Base-by-base conservation (phyloP, 2,113 vertebrate species). In the Corydoras maculifer region DNA sequence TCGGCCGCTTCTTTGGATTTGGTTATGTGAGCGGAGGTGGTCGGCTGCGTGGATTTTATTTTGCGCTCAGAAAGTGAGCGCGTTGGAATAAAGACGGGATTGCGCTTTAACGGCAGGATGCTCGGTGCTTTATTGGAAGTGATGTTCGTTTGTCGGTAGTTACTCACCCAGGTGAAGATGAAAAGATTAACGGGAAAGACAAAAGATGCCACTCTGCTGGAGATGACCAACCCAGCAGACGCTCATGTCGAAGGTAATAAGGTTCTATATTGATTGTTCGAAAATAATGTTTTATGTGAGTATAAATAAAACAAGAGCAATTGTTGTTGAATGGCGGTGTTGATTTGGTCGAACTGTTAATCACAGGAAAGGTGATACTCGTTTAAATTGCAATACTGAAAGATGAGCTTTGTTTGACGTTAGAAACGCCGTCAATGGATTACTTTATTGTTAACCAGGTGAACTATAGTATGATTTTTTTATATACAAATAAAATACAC, bases 151-250 rank as follows among this genome's bases (percentile, higher is more conserved):
- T 15, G 4, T 57, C 3, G 3, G 57, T 55, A 53, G 13, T 9
- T 15, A 6, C 32, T 11, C 8, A 11, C 10, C 50, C 15, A 1
- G 18, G 50, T 18, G 77, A 81, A 73, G 14, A 90, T 89, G 89
- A 88, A 82, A 35, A 78, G 86, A 79, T 84, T 90, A 84, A 87
- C 86, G 68, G 88, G 84, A 14, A 88, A 85, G 62, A 70, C 77
- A 69, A 85, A 84, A 78, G 88, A 89, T 74, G 89, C 88, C 81
- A 90, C 87, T 82, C 80, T 89, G 65, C 86, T 88, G 78, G 89
- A 90, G 79, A 86, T 90, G 79, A 81, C 84, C 65, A 82, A 68
- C 82, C 63, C 78, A 9, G 43, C 72, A 5, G 86, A 88, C 5
- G 77, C 77, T 6, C 86, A 86, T 64, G 63, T 68, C 0, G 77